phyloP scores from a whole-genome alignment of 2,113 vertebrate species.

The Ciconia maguari region DNA sequence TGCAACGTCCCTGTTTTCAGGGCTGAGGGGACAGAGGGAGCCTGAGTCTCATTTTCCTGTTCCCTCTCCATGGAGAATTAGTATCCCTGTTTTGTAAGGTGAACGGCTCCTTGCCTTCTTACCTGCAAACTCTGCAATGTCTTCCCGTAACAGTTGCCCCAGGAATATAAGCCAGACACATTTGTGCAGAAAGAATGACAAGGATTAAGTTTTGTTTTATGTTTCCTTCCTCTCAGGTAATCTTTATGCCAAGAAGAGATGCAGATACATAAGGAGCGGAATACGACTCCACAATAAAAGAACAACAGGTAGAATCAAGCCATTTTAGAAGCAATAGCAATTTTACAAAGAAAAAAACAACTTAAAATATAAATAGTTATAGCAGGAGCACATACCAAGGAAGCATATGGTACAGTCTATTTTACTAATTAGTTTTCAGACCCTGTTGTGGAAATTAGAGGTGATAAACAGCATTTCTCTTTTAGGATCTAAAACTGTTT shows the following conservation, averaged over 20 bases:
- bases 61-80: neutral
- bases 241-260: conserved; percentile 18
- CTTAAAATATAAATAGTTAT: conserved; percentile 23
- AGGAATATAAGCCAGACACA: neutral
- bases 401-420: conserved; percentile 48
- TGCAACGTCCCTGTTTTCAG: neutral
- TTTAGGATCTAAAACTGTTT: neutral
- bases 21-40: neutral
- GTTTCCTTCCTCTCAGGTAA: conserved; percentile 35
- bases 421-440: conserved; percentile 49
- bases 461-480: conserved; percentile 32
- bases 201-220: conserved; percentile 24
- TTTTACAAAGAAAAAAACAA: neutral
- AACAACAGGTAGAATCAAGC: neutral
- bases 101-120: neutral
- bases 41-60: neutral
- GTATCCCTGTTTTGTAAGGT: neutral
- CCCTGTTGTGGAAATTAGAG: conserved; percentile 29
- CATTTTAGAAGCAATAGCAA: neutral
- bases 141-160: neutral
- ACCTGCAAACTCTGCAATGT: neutral
- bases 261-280: neutral
- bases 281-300: neutral
- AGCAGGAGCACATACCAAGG: conserved; percentile 1
- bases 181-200: conserved; percentile 6